Evolutionary conservation across 2,888 invertebrate species (phyloP).

Genomic region (Odontothrips loti): DNA sequence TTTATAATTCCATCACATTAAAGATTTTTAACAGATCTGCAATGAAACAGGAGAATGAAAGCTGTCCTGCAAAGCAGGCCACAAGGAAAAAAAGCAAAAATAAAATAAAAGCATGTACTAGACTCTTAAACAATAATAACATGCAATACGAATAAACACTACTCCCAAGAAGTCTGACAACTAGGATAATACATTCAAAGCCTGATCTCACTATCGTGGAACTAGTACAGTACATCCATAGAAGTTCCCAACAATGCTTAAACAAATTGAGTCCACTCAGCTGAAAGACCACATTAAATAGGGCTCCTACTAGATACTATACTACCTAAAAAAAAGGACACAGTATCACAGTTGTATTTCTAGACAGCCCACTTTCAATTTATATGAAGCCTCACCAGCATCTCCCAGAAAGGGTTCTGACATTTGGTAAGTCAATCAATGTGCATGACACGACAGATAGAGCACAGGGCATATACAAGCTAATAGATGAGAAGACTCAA

Average conservation of each 20-base stretch:
- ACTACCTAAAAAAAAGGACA: constrained; percentile 7
- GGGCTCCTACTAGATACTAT: neutral
- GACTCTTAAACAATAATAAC: too few species aligned
- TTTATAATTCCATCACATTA: neutral
- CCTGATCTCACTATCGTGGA: neutral
- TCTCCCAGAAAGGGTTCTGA: neutral
- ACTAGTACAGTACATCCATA: neutral
- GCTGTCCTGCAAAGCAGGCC: neutral
- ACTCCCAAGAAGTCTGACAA: neutral
- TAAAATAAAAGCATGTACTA: too few species aligned
- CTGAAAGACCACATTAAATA: neutral
- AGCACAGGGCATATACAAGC: neutral
- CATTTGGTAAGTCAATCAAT: neutral
- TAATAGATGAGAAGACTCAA: neutral
- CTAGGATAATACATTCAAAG: neutral
- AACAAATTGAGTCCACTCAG: neutral
- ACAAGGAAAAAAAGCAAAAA: too few species aligned
- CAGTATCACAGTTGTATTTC: neutral
- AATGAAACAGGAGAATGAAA: neutral
- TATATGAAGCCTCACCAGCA: neutral
- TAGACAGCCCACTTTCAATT: neutral
- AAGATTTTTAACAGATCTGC: neutral
- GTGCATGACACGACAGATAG: neutral
- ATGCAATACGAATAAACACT: neutral
- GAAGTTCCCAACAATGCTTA: neutral